Evolutionary conservation across 2,797 vertebrate species (phyloP), one percentile per base, ranked within the genome.

Genomic region (Sphaeramia orbicularis): DNA sequence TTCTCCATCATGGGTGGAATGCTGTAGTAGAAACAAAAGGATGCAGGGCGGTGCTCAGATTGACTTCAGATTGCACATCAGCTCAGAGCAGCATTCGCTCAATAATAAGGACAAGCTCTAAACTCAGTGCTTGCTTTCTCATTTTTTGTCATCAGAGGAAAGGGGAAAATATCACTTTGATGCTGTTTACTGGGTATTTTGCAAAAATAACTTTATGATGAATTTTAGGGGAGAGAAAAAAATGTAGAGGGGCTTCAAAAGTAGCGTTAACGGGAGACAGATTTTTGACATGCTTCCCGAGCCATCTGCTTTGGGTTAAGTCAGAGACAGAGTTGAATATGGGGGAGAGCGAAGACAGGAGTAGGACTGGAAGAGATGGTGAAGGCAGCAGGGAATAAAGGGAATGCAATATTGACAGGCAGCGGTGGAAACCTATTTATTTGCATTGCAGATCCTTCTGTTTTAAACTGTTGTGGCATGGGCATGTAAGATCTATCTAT

Each of bases 291-390:
- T 89, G 61, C 89, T 91, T 95, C 94, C 94, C 94, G 88, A 74
- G 7, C 90, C 94, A 96, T 96, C 96, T 97, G 96, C 94, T 96
- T 95, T 93, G 86, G 93, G 94, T 97, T 96, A 94, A 89, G 84
- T 83, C 62, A 70, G 84, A 91, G 87, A 84, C 80, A 80, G 79
- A 89, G 74, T 77, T 35, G 52, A 87, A 78, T 84, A 85, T 83
- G 77, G 74, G 78, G 79, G 80, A 75, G 80, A 76, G 74, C 61
- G 71, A 47, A 74, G 75, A 79, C 51, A 63, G 65, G 71, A 78
- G 68, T 68, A 19, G 60, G 68, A 61, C 73, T 73, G 79, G 78
- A 66, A 78, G 86, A 73, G 79, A 89, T 84, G 84, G 81, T 40
- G 69, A 78, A 77, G 78, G 80, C 83, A 80, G 68, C 47, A 10